Evolutionary conservation across 2,113 vertebrate species (phyloP).

Genomic region (Oncorhynchus clarkii): DNA sequence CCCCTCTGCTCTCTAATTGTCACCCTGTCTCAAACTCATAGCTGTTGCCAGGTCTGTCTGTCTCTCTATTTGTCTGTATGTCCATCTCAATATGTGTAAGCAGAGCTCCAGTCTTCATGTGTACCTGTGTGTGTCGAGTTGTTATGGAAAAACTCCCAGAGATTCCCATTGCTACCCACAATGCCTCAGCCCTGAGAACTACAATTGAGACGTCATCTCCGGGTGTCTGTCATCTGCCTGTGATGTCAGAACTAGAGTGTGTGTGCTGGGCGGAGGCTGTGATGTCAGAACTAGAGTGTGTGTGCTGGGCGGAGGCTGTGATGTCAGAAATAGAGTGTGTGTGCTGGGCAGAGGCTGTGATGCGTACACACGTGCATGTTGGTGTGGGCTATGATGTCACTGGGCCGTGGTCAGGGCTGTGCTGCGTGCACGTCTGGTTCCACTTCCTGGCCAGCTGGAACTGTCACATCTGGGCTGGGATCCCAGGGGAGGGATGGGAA

Average conservation of each 20-base stretch:
- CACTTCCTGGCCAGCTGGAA: slow-evolving; percentile 33
- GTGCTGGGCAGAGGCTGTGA: too few relatives aligned
- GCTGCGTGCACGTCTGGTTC: slow-evolving; percentile 6
- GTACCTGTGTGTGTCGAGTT: neutral
- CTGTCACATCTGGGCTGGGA: slow-evolving; percentile 54
- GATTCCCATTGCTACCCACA: slow-evolving; percentile 11
- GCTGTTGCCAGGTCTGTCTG: neutral
- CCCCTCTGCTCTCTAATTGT: neutral
- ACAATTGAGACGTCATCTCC: slow-evolving; percentile 19
- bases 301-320: neutral
- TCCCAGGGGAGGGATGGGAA: slow-evolving; percentile 66
- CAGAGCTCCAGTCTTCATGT: slow-evolving; percentile 10
- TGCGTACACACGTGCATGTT: slow-evolving; percentile 15
- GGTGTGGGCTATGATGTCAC: slow-evolving; percentile 18
- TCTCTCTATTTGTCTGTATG: neutral
- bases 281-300: slow-evolving; percentile 37
- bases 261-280: slow-evolving; percentile 3
- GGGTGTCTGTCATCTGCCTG: neutral
- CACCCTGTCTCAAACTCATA: neutral
- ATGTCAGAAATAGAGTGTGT: too few relatives aligned
- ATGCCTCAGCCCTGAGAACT: slow-evolving; percentile 21
- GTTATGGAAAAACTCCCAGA: slow-evolving; percentile 31
- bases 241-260: slow-evolving; percentile 41
- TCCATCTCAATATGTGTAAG: neutral
- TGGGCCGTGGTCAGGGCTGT: slow-evolving; percentile 24